Conservation (phyloP, 1,140 invertebrate species). For the Drosophila sechellia region DNA sequence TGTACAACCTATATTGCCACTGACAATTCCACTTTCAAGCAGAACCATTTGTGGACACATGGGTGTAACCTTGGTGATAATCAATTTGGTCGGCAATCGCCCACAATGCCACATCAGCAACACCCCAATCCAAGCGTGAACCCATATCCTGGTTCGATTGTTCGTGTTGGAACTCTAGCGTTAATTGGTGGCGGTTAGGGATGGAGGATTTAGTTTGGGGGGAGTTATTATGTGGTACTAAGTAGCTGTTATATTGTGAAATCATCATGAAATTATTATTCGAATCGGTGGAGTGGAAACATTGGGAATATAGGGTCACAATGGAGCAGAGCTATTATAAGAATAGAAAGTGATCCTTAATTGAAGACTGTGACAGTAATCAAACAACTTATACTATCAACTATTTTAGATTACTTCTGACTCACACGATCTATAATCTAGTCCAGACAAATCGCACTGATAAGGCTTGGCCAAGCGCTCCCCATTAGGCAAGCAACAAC, state of each 20-base stretch:
- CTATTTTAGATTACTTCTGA: slow-evolving; percentile 17
- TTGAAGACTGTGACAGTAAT: too few relatives aligned
- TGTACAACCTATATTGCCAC: background rate
- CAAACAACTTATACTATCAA: too few relatives aligned
- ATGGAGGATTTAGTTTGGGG: background rate
- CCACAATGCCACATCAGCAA: slow-evolving; percentile 9
- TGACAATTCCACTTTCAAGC: slow-evolving; percentile 33
- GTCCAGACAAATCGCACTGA: slow-evolving; percentile 15
- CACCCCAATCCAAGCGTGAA: slow-evolving; percentile 4
- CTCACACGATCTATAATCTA: slow-evolving; percentile 22
- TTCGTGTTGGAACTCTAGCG: slow-evolving; percentile 43
- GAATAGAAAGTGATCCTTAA: background rate
- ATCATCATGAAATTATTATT: slow-evolving; percentile 38
- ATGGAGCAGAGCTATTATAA: background rate
- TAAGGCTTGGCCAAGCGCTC: background rate
- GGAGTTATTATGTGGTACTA: slow-evolving; percentile 39
- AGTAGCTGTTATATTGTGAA: slow-evolving; percentile 35
- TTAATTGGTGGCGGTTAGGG: slow-evolving; percentile 24
- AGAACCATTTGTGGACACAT: slow-evolving; percentile 65
- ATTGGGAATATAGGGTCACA: background rate
- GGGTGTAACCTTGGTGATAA: slow-evolving; percentile 76
- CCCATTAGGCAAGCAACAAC: background rate
- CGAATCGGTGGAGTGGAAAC: background rate
- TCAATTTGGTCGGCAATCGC: slow-evolving; percentile 55
- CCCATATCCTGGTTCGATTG: slow-evolving; percentile 32